These are phyloP conservation scores for Ctenicera cuprea DNA, from an alignment of 2,888 invertebrate species.

Conservation along the genomic window DNA sequence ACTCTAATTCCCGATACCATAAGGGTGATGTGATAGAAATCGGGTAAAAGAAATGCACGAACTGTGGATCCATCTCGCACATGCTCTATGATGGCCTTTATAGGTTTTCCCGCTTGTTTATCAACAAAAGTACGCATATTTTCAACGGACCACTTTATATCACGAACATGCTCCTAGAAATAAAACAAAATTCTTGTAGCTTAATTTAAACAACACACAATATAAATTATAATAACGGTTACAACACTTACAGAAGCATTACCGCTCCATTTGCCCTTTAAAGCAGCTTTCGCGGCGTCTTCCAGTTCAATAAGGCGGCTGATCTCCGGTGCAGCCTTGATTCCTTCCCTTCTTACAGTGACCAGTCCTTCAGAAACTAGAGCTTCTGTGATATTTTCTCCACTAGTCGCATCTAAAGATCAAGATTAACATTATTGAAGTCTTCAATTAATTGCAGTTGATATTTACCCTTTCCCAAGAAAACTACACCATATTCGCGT, in stretches of 20 bases:
- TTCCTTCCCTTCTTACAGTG: constrained; percentile 83
- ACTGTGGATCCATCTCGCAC: constrained; percentile 98
- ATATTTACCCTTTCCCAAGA: constrained; percentile 84
- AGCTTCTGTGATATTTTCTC: constrained; percentile 92
- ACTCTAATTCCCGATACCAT: constrained; percentile 96
- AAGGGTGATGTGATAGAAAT: constrained; percentile 92
- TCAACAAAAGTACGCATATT: constrained; percentile 87
- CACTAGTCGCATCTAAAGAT: constrained; percentile 76
- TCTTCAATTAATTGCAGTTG: not conserved
- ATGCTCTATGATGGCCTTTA: constrained; percentile 96
- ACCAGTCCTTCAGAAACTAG: constrained; percentile 93
- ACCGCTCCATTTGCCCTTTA: constrained; percentile 86
- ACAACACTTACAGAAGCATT: constrained; percentile 62
- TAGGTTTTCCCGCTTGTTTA: constrained; percentile 88
- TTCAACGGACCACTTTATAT: constrained; percentile 93
- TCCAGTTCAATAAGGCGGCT: constrained; percentile 88
- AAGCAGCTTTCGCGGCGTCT: constrained; percentile 90
- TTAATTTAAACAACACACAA: too few relatives aligned
- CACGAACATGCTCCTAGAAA: constrained; percentile 83
- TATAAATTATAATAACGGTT: too few relatives aligned
- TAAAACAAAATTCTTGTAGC: constrained; percentile 31
- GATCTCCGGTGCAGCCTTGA: constrained; percentile 80
- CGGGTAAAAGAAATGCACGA: constrained; percentile 92
- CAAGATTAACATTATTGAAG: constrained; percentile 38
- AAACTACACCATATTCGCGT: constrained; percentile 93